Evolutionary conservation across 2,888 invertebrate species (phyloP), one percentile per base, ranked within the genome.

Genomic region (Operophtera brumata): DNA sequence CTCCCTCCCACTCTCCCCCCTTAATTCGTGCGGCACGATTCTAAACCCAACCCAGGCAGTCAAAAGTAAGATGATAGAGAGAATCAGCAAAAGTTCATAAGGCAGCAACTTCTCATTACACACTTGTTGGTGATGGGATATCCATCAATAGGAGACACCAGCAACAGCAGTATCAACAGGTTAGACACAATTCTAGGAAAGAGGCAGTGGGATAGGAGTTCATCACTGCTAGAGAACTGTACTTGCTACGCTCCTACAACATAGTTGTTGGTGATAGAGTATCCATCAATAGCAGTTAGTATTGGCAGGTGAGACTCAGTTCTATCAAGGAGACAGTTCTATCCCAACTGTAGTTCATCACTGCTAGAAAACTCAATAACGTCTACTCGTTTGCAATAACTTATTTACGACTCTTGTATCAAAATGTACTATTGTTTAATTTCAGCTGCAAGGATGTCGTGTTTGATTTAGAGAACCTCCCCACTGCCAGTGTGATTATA

Each of bases 401-500:
- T n/a, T n/a, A n/a, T n/a, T n/a, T n/a, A n/a, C n/a, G n/a, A n/a
- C n/a, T n/a, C n/a, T n/a, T n/a, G n/a, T n/a, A n/a, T n/a, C n/a
- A n/a, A n/a, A n/a, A n/a, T n/a, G n/a, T n/a, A n/a, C n/a, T n/a
- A n/a, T 42, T 35, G 46, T 54, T 14, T 36, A 30, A 40, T 83
- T 82, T 49, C 74, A 90, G 90, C 61, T 90, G 90, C 65, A 80
- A 71, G 67, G 71, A 66, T 61, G 80, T 84, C 39, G 59, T 79
- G 25, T 86, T 79, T 55, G 74, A 81, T 46, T 78, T 92, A 55
- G 80, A 82, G n/a, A 90, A 91, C 46, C 85, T 99, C 49, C 98
- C 98, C 0, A 95, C 93, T 62, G 96, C 98, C 0, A 96, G 96
- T 62, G 93, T 99, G 11, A 95, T 99, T 47, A 97, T 99, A 64